Percentiles rank a stretch among this genome's conserved stretches.
phyloP scores from a whole-genome alignment of 2,113 vertebrate genomes.

The Euleptes europaea region DNA sequence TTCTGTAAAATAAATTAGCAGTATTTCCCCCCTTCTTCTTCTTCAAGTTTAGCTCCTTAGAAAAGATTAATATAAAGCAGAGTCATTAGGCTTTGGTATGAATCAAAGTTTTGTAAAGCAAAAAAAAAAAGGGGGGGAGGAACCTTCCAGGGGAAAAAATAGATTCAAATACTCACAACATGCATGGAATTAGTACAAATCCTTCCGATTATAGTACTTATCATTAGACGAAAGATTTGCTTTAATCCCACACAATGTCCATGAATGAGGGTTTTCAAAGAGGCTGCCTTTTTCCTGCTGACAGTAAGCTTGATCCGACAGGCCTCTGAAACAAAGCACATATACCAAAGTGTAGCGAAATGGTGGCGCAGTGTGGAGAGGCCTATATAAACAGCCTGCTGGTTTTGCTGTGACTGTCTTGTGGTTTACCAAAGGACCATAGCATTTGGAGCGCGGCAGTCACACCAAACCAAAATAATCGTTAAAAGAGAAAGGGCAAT shows the following conservation, averaged over 20 bases:
- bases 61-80: conserved; percentile 66
- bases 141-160: conserved; percentile 58
- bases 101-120: conserved; percentile 63
- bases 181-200: conserved; percentile 36
- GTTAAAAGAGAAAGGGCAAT: conserved; percentile 17
- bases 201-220: conserved; percentile 56
- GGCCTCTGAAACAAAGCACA: conserved; percentile 10
- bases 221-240: conserved; percentile 53
- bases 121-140: conserved; percentile 43
- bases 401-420: conserved; percentile 31
- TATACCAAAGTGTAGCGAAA: not conserved
- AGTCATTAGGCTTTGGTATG: conserved; percentile 64
- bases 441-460: conserved; percentile 1
- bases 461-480: conserved; percentile 11
- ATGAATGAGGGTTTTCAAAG: conserved; percentile 29
- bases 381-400: conserved; percentile 29
- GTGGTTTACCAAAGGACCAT: not conserved
- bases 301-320: conserved; percentile 12
- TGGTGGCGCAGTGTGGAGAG: conserved; percentile 20
- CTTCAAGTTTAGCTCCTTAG: conserved; percentile 57
- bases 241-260: conserved; percentile 62
- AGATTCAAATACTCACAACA: conserved; percentile 56
- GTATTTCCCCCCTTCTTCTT: conserved; percentile 9
- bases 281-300: conserved; percentile 27
- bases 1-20: conserved; percentile 59